Conservation (phyloP, 2,888 invertebrate genomes). For the Temnothorax rugatulus region DNA sequence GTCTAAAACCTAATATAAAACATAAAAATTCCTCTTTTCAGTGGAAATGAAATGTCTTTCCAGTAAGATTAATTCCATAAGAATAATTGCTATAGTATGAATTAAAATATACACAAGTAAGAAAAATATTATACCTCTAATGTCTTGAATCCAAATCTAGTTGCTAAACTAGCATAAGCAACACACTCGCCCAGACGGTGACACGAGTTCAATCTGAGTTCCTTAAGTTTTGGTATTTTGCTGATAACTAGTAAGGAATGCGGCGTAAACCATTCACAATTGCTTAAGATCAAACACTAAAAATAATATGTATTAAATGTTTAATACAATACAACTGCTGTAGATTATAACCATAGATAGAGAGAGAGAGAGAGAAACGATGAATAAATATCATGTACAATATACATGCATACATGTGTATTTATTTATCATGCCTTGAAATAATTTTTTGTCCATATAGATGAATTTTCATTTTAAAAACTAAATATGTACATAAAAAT, state of each 20-base stretch:
- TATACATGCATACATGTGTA: background rate
- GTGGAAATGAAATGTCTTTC: too few species aligned
- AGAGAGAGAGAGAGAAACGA: background rate
- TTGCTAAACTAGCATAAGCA: slow-evolving; percentile 92
- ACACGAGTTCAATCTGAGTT: slow-evolving; percentile 90
- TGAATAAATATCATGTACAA: background rate
- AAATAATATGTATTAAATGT: slow-evolving; percentile 57
- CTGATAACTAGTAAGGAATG: slow-evolving; percentile 91
- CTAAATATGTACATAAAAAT: background rate
- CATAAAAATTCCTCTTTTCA: slow-evolving; percentile 21
- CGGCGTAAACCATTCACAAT: slow-evolving; percentile 92
- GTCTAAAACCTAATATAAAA: slow-evolving; percentile 86
- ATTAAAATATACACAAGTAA: background rate
- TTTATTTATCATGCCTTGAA: background rate
- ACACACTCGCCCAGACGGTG: slow-evolving; percentile 90
- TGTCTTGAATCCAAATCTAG: slow-evolving; percentile 90
- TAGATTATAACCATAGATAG: slow-evolving; percentile 2
- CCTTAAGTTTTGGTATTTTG: slow-evolving; percentile 89
- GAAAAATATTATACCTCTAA: slow-evolving; percentile 86
- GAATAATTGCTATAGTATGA: slow-evolving; percentile 23
- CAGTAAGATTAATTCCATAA: slow-evolving; percentile 54
- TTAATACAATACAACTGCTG: slow-evolving; percentile 1
- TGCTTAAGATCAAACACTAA: slow-evolving; percentile 91
- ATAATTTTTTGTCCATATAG: background rate
- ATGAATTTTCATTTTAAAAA: background rate